phyloP scores from a whole-genome alignment of 2,888 invertebrate genomes.

The Cheilosia grossa region DNA sequence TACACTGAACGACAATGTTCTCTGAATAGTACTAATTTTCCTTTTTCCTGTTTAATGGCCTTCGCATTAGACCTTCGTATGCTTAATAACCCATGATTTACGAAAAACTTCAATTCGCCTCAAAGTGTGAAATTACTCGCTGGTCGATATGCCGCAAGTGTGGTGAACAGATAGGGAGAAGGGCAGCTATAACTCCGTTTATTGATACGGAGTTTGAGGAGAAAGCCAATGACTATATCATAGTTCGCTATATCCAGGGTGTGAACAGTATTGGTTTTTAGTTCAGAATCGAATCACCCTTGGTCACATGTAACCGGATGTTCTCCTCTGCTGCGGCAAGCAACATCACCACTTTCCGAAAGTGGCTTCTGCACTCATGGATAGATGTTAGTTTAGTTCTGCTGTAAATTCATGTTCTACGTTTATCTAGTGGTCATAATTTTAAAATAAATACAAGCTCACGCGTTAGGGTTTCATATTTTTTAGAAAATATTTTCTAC shows the following conservation, averaged over 20 bases:
- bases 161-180: not conserved
- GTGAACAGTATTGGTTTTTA: conserved; percentile 49
- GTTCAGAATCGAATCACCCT: conserved; percentile 45
- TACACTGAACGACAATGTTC: conserved; percentile 26
- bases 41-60: conserved; percentile 47
- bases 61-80: conserved; percentile 62
- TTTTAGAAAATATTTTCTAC: no score
- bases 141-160: conserved; percentile 1
- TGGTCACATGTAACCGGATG: conserved; percentile 19
- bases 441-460: no score
- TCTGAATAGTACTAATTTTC: not conserved
- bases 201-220: conserved; percentile 16
- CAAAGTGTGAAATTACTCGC: conserved; percentile 49
- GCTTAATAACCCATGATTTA: conserved; percentile 59
- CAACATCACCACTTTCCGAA: conserved; percentile 1
- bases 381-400: conserved; percentile 1
- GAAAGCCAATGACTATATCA: not conserved
- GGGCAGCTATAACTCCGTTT: conserved; percentile 36
- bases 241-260: conserved; percentile 39
- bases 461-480: no score
- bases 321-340: conserved; percentile 12
- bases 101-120: conserved; percentile 44
- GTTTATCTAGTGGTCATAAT: no score
- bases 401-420: no score
- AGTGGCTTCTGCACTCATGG: conserved; percentile 24